Base-by-base conservation (phyloP, 1,140 invertebrate species). In the Drosophila setifemur region DNA sequence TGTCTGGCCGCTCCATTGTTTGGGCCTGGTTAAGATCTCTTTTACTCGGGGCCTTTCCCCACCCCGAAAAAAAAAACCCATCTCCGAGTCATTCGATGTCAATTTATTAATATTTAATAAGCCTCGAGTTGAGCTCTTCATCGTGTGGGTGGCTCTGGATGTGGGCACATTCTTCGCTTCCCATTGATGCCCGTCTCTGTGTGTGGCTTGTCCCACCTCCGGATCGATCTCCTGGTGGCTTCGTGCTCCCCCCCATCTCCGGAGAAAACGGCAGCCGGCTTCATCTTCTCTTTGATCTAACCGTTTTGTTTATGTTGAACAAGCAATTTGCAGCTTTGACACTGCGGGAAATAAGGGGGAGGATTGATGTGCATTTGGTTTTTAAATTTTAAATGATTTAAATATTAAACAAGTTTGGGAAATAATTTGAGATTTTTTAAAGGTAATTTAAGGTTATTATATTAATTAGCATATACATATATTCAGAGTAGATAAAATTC, bases 61-160 rank as follows among this genome's bases (percentile, higher is more conserved):
- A 11, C 7, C 18, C 19, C 25, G 40, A 43, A 70, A 69, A 70
- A 26, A 47, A 43, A 70, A 69, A 70, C 26, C 54, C 40, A 71
- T 33, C 28, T 28, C 43, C 33, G 14, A 53, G 45, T 71, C 68
- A 63, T 49, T 31, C 47, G 29, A 47, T 42, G 55, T 54, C 69
- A 72, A 73, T 73, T 73, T 73, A 73, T 72, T 73, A 73, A 73
- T 73, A 72, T 73, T 73, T 73, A 73, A 73, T 73, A 75, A 75
- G 72, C 54, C 63, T 23, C 35, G 48, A 45, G 29, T 52, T 69
- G 74, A 69, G 33, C 33, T 69, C 76, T 79, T 79, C 55, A 74
- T 79, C 49, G 50, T 54, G 58, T 77, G 70, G 76, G 75, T 79
- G 75, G 55, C 26, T 60, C 18, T 61, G 19, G 68, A 72, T 72